Conservation (phyloP, 1,140 invertebrate genomes). For the Drosophila lacteicornis region DNA sequence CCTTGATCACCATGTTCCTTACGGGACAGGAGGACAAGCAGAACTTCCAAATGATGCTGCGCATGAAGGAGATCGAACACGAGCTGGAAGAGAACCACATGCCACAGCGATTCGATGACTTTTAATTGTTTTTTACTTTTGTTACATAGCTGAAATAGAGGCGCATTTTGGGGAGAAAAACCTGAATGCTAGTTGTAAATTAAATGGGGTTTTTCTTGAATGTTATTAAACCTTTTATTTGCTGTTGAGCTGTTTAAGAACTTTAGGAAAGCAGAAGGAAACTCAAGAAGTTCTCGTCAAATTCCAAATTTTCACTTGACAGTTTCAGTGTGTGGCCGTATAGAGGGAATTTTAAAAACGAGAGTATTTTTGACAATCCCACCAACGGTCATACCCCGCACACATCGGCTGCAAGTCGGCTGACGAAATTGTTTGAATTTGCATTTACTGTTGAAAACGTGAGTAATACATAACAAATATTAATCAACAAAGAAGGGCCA, state of each 20-base stretch:
- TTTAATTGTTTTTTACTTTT: conserved; percentile 38
- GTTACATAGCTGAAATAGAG: conserved; percentile 33
- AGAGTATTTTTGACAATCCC: background rate
- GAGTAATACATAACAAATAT: conserved; percentile 57
- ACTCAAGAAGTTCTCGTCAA: background rate
- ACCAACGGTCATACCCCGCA: conserved; percentile 19
- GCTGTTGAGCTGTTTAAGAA: background rate
- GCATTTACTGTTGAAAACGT: conserved; percentile 63
- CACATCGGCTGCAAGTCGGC: conserved; percentile 72
- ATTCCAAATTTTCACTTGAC: no score
- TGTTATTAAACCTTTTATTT: background rate
- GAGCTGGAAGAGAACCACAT: conserved; percentile 56
- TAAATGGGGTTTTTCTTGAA: background rate
- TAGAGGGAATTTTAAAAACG: background rate
- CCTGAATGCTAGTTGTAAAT: background rate
- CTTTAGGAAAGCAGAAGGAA: background rate
- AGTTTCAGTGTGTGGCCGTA: conserved; percentile 6
- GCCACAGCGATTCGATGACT: conserved; percentile 41
- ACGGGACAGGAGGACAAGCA: conserved; percentile 84
- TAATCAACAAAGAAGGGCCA: background rate
- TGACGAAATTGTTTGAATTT: conserved; percentile 76
- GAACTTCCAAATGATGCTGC: conserved; percentile 74
- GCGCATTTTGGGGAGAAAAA: background rate
- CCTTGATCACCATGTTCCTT: conserved; percentile 80
- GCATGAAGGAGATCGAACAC: conserved; percentile 73